Conservation (phyloP, 2,113 vertebrate genomes). For the Coptodon bakossiorum region DNA sequence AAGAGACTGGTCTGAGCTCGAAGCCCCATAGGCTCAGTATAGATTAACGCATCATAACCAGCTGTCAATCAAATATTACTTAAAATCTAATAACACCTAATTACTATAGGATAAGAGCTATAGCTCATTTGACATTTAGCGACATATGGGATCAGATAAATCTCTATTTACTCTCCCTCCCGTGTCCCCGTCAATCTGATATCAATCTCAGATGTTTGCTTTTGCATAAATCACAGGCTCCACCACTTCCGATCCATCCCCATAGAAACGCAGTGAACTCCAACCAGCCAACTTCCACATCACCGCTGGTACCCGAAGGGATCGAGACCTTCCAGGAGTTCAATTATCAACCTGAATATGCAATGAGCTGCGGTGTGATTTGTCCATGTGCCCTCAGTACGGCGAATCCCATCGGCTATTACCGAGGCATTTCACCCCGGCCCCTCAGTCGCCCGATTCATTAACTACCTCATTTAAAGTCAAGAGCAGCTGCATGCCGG, state of each 20-base stretch:
- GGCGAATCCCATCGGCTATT: slow-evolving; percentile 16
- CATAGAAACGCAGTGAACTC: background rate
- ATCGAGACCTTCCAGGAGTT: slow-evolving; percentile 24
- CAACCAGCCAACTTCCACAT: slow-evolving; percentile 17
- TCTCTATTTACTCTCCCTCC: slow-evolving; percentile 15
- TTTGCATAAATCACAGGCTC: slow-evolving; percentile 35
- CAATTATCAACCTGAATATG: slow-evolving; percentile 50
- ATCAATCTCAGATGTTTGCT: slow-evolving; percentile 43
- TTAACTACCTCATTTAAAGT: slow-evolving; percentile 53
- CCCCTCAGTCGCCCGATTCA: slow-evolving; percentile 26
- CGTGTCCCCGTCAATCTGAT: background rate
- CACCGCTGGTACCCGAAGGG: background rate
- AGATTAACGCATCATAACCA: background rate
- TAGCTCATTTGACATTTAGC: slow-evolving; percentile 11
- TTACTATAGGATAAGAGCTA: background rate
- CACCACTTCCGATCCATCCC: background rate
- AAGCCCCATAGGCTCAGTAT: background rate
- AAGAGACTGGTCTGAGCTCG: background rate
- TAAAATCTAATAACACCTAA: background rate
- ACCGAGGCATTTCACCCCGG: background rate
- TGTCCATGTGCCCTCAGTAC: background rate
- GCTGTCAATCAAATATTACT: background rate
- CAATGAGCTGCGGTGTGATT: slow-evolving; percentile 22
- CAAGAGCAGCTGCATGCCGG: background rate
- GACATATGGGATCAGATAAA: slow-evolving; percentile 28